These are phyloP conservation scores for Apodemus speciosus DNA, from an alignment of 2,113 vertebrate genomes.

Conservation along the genomic window DNA sequence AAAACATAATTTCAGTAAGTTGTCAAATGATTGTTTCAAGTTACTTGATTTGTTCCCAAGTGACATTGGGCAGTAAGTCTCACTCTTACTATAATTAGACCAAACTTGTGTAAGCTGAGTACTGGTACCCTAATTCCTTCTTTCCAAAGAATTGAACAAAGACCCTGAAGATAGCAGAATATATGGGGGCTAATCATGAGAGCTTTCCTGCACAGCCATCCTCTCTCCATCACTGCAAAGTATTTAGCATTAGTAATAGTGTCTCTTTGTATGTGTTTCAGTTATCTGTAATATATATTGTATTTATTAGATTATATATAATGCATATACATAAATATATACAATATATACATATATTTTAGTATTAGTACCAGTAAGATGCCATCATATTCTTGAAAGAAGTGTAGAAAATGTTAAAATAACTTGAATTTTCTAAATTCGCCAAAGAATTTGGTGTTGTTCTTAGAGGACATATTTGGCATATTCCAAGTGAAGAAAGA, in stretches of 20 bases:
- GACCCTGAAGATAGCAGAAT: accelerated
- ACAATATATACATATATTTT: neutral
- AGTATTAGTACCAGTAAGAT: neutral
- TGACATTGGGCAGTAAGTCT: neutral
- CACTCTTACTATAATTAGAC: neutral
- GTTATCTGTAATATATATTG: neutral
- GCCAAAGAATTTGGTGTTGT: neutral
- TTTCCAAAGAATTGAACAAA: neutral
- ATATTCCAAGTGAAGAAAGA: neutral
- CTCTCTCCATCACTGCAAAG: neutral
- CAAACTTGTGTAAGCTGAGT: neutral
- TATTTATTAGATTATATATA: neutral
- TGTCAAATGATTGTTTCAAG: neutral
- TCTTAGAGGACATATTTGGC: neutral
- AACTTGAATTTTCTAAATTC: constrained; percentile 9
- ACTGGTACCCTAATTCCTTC: neutral
- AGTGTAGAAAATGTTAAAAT: neutral
- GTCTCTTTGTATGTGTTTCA: neutral
- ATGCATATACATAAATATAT: neutral
- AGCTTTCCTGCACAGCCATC: neutral
- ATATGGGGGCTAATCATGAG: neutral
- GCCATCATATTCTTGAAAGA: neutral
- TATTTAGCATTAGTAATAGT: neutral
- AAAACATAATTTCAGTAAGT: neutral
- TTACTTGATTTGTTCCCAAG: neutral